Conservation (phyloP, 2,113 vertebrate genomes). For the Piliocolobus tephrosceles region DNA sequence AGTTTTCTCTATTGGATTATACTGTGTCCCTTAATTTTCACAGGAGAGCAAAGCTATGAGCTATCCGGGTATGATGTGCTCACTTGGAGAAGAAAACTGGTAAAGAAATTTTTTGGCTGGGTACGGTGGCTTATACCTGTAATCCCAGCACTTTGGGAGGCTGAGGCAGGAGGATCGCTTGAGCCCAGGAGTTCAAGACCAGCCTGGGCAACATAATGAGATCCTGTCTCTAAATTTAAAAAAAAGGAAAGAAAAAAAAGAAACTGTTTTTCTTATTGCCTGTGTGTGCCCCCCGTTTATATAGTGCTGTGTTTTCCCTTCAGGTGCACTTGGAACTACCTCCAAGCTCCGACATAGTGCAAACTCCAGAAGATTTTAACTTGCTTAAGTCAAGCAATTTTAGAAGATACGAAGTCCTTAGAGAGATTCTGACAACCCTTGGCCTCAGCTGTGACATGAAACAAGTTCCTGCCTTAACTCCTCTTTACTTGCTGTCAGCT, state of each 20-base stretch:
- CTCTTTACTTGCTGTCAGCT: conserved; percentile 86
- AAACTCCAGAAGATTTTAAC: conserved; percentile 83
- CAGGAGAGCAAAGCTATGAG: too few relatives aligned
- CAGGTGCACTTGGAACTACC: conserved; percentile 91
- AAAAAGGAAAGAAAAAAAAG: not conserved
- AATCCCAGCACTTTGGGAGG: too few relatives aligned
- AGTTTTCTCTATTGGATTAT: not conserved
- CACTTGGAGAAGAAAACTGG: not conserved
- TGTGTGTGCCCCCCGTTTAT: not conserved
- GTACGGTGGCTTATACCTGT: too few relatives aligned
- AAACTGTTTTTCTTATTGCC: not conserved
- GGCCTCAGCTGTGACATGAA: conserved; percentile 88
- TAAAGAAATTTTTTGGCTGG: not conserved
- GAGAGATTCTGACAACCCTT: conserved; percentile 88
- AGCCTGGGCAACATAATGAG: too few relatives aligned
- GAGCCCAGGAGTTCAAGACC: too few relatives aligned
- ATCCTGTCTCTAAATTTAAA: too few relatives aligned
- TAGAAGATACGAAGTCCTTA: conserved; percentile 87
- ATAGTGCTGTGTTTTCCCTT: not conserved
- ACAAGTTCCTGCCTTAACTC: conserved; percentile 81
- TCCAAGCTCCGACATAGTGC: conserved; percentile 78
- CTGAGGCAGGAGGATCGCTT: too few relatives aligned
- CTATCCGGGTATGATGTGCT: too few relatives aligned
- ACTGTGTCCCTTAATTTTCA: too few relatives aligned
- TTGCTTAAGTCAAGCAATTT: conserved; percentile 89